Evolutionary conservation across 2,888 invertebrate genomes (phyloP), one percentile per base, ranked within the genome.

Genomic region (Folsomia manolachei): DNA sequence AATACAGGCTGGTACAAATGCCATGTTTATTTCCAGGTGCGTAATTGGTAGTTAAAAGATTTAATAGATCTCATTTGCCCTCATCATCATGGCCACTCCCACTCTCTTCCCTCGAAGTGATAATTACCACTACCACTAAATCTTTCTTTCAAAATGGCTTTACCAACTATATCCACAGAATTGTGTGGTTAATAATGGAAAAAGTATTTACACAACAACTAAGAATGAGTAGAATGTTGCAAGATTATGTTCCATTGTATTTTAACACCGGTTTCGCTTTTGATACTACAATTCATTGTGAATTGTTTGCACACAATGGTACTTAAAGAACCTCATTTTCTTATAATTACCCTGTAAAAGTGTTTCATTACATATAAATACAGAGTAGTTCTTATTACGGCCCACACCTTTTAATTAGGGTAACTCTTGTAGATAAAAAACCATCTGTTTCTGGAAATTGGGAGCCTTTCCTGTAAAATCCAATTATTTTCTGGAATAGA

Each of bases 11-110:
- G n/a, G n/a, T n/a, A n/a, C n/a, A n/a, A n/a, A 56, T 56, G 56
- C 21, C 7, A 56, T 56, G 56, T 56, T 56, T 56, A 56, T 56
- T 56, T 56, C 56, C 56, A 56, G 56, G 56, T 56, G 56, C 19
- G 56, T 56, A 56, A 56, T 56, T 56, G 56, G 56, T 21, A 56
- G 56, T 56, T 56, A 56, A 56, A 39, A 56, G 56, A 56, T 56
- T 56, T 56, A 56, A 56, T n/a, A 56, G 56, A 56, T 56, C n/a
- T 19, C 56, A 56, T 56, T 56, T 56, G 56, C n/a, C 7, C n/a
- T 56, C 56, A 56, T 18, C 18, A 56, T 56, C n/a, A 56, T 19
- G n/a, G 56, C 11, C n/a, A 56, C n/a, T 56, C 4, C 56, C 56
- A 18, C 56, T 56, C 56, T 19, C 56, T 19, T 19, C 4, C 4